Evolutionary conservation across 2,888 invertebrate species (phyloP).

Genomic region (Drosophila ezoana): DNA sequence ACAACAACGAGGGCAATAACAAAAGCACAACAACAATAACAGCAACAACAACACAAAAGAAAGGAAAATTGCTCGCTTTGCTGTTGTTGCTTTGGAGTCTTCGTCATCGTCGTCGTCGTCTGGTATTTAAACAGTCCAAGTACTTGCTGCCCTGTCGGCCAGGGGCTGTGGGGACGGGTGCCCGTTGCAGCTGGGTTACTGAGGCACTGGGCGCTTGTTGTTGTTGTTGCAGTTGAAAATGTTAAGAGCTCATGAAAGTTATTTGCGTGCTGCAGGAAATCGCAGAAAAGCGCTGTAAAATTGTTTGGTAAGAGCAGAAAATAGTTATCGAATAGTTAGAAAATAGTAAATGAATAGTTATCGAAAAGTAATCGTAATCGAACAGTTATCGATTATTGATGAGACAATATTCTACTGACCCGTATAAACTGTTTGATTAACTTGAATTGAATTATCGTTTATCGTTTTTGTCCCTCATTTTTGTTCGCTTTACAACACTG

Average conservation of each 20-base stretch:
- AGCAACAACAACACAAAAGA: constrained; percentile 35
- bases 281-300: constrained; percentile 13
- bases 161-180: constrained; percentile 1
- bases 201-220: constrained; percentile 44
- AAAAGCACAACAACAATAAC: constrained; percentile 35
- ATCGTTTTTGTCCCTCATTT: too few relatives aligned
- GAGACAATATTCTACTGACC: too few relatives aligned
- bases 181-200: constrained; percentile 50
- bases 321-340: constrained; percentile 26
- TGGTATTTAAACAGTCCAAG: constrained; percentile 72
- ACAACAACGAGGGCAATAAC: constrained; percentile 21
- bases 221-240: constrained; percentile 54
- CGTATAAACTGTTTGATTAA: too few relatives aligned
- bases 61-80: constrained; percentile 62
- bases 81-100: constrained; percentile 22
- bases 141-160: constrained; percentile 34
- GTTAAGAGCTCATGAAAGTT: constrained; percentile 63
- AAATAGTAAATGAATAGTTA: neutral
- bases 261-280: constrained; percentile 55
- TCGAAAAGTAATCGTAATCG: neutral
- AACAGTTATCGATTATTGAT: neutral
- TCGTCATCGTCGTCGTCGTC: constrained; percentile 29
- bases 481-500: neutral
- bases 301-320: constrained; percentile 17
- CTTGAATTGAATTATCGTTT: too few relatives aligned